These are phyloP conservation scores for Drosophila saltans DNA, from an alignment of 1,140 invertebrate genomes.

Conservation along the genomic window DNA sequence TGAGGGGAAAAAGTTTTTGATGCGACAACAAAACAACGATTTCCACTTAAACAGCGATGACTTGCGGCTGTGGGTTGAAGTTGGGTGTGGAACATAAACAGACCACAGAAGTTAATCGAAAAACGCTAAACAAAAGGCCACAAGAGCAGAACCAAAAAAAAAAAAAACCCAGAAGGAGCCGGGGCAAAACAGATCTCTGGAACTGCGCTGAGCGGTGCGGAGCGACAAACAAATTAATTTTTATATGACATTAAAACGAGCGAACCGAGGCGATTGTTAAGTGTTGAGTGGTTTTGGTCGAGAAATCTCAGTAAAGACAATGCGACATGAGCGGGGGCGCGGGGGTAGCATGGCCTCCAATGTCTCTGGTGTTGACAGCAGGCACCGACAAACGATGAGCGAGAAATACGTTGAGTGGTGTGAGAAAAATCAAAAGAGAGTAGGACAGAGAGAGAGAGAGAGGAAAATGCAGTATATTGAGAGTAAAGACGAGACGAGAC, in stretches of 20 bases:
- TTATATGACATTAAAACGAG: slow-evolving; percentile 81
- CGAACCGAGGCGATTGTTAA: slow-evolving; percentile 70
- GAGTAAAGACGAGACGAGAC: slow-evolving; percentile 40
- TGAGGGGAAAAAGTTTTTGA: slow-evolving; percentile 64
- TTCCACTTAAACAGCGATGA: slow-evolving; percentile 73
- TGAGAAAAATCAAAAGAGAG: slow-evolving; percentile 14
- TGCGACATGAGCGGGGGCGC: slow-evolving; percentile 47
- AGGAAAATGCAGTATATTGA: not conserved
- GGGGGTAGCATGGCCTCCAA: slow-evolving; percentile 25
- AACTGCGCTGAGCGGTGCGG: slow-evolving; percentile 24
- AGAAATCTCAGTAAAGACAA: slow-evolving; percentile 76
- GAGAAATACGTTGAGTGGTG: slow-evolving; percentile 16
- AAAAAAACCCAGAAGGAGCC: not conserved
- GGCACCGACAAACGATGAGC: slow-evolving; percentile 14
- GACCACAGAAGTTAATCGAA: slow-evolving; percentile 79
- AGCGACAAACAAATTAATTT: slow-evolving; percentile 82
- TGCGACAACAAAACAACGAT: slow-evolving; percentile 78
- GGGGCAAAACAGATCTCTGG: not conserved
- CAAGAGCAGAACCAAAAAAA: slow-evolving; percentile 7
- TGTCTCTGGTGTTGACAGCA: slow-evolving; percentile 55
- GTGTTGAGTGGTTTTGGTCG: slow-evolving; percentile 68
- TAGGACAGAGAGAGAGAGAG: slow-evolving; percentile 38
- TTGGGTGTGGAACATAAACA: slow-evolving; percentile 35
- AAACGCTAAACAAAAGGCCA: slow-evolving; percentile 74
- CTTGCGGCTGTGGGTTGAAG: slow-evolving; percentile 40